Percentiles rank a stretch among this genome's conserved stretches.
Evolutionary conservation across 2,888 invertebrate species (phyloP).

Genomic region (Rhagonycha lutea): DNA sequence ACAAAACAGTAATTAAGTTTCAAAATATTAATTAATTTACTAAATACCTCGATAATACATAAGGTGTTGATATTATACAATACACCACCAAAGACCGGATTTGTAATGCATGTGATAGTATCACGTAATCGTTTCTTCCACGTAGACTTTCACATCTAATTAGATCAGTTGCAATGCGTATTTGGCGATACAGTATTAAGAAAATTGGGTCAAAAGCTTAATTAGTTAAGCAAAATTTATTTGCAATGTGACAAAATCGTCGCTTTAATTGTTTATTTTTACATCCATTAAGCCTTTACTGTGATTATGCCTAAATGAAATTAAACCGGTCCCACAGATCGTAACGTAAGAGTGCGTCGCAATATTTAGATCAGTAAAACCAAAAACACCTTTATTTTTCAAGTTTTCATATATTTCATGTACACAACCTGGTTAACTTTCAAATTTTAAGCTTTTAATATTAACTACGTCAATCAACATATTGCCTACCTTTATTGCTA

Average conservation of each 20-base stretch:
- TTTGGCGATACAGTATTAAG: slow-evolving; percentile 17
- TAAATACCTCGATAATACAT: not conserved
- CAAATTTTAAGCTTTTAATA: not conserved
- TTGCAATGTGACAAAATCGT: not conserved
- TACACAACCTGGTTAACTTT: not conserved
- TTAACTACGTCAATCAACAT: not conserved
- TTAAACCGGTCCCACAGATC: not conserved
- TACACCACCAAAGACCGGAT: slow-evolving; percentile 3
- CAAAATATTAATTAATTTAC: not conserved
- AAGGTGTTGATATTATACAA: slow-evolving; percentile 2
- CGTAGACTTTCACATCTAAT: slow-evolving; percentile 26
- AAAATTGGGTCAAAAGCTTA: slow-evolving; percentile 2
- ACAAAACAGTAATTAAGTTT: not conserved
- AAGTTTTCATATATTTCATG: not conserved
- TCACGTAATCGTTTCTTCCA: slow-evolving; percentile 20
- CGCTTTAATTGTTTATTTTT: not conserved
- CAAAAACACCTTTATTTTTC: not conserved
- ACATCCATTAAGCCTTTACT: not conserved
- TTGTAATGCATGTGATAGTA: slow-evolving; percentile 10
- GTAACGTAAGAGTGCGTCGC: not conserved
- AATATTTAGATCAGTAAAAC: not conserved
- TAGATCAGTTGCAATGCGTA: slow-evolving; percentile 18
- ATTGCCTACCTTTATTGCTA: not conserved
- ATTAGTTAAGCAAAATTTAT: not conserved
- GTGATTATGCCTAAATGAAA: not conserved